Evolutionary conservation across 2,797 vertebrate species (phyloP).

Genomic region (Paguma larvata): DNA sequence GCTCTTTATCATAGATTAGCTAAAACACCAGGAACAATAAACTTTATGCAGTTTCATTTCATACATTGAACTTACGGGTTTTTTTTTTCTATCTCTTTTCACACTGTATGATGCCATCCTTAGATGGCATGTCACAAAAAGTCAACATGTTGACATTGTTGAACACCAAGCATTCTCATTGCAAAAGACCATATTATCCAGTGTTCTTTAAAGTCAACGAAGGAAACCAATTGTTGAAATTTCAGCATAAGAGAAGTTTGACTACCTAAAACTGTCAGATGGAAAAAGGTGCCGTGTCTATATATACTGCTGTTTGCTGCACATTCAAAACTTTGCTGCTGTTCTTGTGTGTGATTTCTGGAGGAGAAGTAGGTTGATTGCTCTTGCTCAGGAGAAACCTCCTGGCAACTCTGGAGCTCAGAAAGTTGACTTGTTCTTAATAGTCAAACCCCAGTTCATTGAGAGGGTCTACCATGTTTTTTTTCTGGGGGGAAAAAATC

Average conservation of each 20-base stretch:
- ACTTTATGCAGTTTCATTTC: not conserved
- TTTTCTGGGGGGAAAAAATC: not conserved
- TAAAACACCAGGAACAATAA: not conserved
- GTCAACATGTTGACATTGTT: not conserved
- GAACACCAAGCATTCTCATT: not conserved
- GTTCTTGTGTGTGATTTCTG: not conserved
- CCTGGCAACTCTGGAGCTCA: not conserved
- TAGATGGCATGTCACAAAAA: not conserved
- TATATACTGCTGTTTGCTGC: not conserved
- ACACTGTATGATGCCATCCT: not conserved
- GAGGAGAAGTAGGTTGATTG: not conserved
- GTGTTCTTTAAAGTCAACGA: not conserved
- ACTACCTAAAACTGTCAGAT: not conserved
- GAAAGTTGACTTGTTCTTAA: not conserved
- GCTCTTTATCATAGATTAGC: not conserved
- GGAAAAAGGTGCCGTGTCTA: not conserved
- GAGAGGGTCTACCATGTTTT: not conserved
- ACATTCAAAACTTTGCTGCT: not conserved
- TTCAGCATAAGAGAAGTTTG: not conserved
- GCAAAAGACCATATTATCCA: not conserved
- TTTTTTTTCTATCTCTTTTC: slow-evolving; percentile 20
- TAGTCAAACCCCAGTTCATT: not conserved
- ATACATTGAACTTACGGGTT: not conserved
- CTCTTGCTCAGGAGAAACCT: not conserved
- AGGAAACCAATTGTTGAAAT: not conserved